phyloP scores from a whole-genome alignment of 2,797 vertebrate species.

The Cephalopachus bancanus region DNA sequence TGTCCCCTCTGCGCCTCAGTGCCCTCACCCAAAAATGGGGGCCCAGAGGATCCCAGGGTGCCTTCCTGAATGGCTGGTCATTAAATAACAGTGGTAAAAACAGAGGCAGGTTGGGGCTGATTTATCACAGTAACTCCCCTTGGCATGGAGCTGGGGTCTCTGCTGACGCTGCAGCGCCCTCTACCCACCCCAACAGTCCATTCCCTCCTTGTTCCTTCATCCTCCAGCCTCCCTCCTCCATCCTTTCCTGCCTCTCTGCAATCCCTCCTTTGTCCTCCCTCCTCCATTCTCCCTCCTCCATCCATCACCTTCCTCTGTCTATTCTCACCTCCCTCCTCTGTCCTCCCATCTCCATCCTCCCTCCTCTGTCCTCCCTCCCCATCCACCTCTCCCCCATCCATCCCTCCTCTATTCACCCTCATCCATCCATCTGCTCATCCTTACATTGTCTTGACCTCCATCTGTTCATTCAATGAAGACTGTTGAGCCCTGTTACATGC shows the following conservation, averaged over 20 bases:
- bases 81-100: neutral
- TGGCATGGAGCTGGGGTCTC: neutral
- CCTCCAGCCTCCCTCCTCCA: no score
- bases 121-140: accelerated
- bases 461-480: neutral
- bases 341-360: neutral
- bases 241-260: neutral
- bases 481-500: accelerated
- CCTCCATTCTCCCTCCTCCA: neutral
- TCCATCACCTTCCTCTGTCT: no score
- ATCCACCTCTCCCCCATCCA: accelerated
- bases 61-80: neutral
- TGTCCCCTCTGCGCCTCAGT: no score
- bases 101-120: neutral
- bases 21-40: neutral
- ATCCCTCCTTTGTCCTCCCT: accelerated
- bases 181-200: neutral
- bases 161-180: no score
- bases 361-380: neutral
- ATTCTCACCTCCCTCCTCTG: no score
- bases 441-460: accelerated
- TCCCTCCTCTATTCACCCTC: neutral
- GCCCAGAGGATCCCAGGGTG: neutral
- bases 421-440: accelerated
- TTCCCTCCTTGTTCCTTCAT: no score